Conservation (phyloP, 2,888 invertebrate genomes). For the Drosophila ustulata region DNA sequence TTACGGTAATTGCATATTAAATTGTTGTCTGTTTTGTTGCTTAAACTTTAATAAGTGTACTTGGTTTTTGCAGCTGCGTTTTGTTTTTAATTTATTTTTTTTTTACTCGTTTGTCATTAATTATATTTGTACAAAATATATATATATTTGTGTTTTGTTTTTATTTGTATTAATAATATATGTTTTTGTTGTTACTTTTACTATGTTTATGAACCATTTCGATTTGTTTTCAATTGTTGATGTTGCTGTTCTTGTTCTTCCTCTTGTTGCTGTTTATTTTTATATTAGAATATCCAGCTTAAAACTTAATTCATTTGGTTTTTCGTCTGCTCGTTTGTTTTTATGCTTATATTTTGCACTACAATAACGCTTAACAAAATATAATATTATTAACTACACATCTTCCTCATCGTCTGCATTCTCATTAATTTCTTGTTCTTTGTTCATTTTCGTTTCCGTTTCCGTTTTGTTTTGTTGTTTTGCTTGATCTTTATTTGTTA, state of each 20-base stretch:
- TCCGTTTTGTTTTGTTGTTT: constrained; percentile 52
- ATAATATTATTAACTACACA: constrained; percentile 75
- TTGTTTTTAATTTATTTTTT: constrained; percentile 22
- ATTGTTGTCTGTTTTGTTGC: constrained; percentile 69
- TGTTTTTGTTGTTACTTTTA: constrained; percentile 32
- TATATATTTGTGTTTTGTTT: constrained; percentile 37
- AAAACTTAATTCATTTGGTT: constrained; percentile 63
- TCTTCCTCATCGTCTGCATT: constrained; percentile 7
- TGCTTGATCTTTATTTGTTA: constrained; percentile 30
- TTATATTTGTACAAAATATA: constrained; percentile 81
- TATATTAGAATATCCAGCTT: constrained; percentile 55
- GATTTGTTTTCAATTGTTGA: constrained; percentile 35
- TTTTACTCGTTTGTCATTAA: constrained; percentile 47
- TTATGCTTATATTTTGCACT: constrained; percentile 57
- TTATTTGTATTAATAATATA: constrained; percentile 37
- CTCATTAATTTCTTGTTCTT: constrained; percentile 20
- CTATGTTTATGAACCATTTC: constrained; percentile 69
- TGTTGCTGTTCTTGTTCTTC: constrained; percentile 19
- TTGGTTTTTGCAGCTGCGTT: constrained; percentile 71
- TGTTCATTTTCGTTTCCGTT: constrained; percentile 46
- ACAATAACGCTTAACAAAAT: constrained; percentile 82
- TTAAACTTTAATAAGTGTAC: constrained; percentile 79
- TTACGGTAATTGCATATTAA: constrained; percentile 81
- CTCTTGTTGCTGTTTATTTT: constrained; percentile 29
- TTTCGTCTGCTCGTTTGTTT: constrained; percentile 34